phyloP scores from a whole-genome alignment of 2,113 vertebrate genomes.

The Notothenia coriiceps region DNA sequence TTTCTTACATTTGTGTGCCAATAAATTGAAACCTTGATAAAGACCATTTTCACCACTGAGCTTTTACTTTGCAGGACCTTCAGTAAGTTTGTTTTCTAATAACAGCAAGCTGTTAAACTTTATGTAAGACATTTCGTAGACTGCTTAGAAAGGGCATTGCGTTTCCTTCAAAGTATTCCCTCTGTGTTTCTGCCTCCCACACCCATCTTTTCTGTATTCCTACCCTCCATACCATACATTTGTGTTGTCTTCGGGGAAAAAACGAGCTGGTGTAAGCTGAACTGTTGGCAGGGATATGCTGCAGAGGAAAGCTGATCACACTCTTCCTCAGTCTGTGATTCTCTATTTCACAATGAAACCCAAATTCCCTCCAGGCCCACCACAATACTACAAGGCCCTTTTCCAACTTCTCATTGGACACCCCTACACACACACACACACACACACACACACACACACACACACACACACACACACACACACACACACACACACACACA shows the following conservation, averaged over 20 bases:
- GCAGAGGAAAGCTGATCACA: conserved; percentile 43
- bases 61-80: neutral
- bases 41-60: neutral
- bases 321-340: conserved; percentile 46
- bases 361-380: conserved; percentile 44
- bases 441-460: neutral
- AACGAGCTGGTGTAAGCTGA: conserved; percentile 50
- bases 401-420: conserved; percentile 46
- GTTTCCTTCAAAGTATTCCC: conserved; percentile 30
- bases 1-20: too few relatives aligned
- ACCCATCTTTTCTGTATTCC: neutral
- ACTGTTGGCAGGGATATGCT: conserved; percentile 50
- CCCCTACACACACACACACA: neutral
- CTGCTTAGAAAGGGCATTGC: neutral
- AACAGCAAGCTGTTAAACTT: neutral
- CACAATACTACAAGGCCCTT: conserved; percentile 38
- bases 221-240: conserved; percentile 18
- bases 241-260: conserved; percentile 24
- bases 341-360: conserved; percentile 46
- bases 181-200: conserved; percentile 16
- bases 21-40: too few relatives aligned
- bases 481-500: neutral
- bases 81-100: neutral
- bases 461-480: conserved; percentile 5
- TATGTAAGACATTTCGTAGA: neutral